Evolutionary conservation across 1,140 invertebrate species (phyloP), one percentile per base, ranked within the genome.

Genomic region (Venustaconcha ellipsiformis): DNA sequence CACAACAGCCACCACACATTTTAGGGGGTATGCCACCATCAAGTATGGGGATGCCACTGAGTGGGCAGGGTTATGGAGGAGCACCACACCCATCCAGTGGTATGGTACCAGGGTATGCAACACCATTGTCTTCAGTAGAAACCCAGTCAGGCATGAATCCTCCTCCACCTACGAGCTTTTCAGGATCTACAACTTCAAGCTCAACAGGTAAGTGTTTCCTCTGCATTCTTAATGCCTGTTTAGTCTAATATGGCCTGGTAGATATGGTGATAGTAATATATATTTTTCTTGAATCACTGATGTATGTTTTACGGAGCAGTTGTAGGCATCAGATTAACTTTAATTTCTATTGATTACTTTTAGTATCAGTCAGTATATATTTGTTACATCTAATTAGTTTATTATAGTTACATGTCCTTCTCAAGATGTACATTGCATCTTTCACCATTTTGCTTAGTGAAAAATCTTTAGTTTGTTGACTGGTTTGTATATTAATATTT

Each of bases 101-200:
- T 67, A 26, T 63, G 69, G 68, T 57, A 56, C 55, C 65, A 68
- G 63, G 78, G 70, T 17, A 48, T 65, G 55, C 63, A 37, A 65
- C 86, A 80, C 12, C 85, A 67, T 37, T 55, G 64, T 67, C 57
- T 83, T 74, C 78, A 75, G 87, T 80, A 23, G 75, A 82, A 64
- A 70, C 78, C 55, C 86, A 80, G 56, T 65, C 83, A 74, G 78
- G 80, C 70, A 72, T 79, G 73, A 57, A 59, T 62, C 57, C 73
- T 69, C 57, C 17, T n/a, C 63, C 56, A 48, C 37, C 37, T 8
- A 48, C 8, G 4, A 59, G 60, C 15, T 60, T 62, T 64, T 73
- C 65, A n/a, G 70, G 73, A 23, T 57, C 69, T 62, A 62, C 57
- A 64, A 80, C 77, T 57, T 72, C 68, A 18, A 67, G 30, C 2